Conservation (phyloP, 2,888 invertebrate genomes). For the Scrobipalpa costella region DNA sequence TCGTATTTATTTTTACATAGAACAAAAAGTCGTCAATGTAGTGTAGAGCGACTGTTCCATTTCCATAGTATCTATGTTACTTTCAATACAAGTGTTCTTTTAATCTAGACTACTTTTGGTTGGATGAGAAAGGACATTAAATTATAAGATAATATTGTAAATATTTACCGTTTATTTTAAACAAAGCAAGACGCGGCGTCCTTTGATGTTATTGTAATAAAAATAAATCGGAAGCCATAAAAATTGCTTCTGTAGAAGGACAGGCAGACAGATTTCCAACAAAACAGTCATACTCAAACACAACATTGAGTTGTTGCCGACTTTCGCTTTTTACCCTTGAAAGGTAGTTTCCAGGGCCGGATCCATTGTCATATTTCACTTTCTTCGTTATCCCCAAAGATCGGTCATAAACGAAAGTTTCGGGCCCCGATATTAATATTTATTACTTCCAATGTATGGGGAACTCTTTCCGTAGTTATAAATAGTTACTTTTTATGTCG, state of each 20-base stretch:
- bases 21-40: too few species aligned
- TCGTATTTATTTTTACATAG: too few species aligned
- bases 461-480: slow-evolving; percentile 70
- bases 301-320: slow-evolving; percentile 37
- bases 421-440: slow-evolving; percentile 68
- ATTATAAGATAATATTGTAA: not conserved
- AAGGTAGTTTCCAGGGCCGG: slow-evolving; percentile 46
- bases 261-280: slow-evolving; percentile 16
- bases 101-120: too few species aligned
- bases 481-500: slow-evolving; percentile 71
- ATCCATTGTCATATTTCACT: slow-evolving; percentile 53
- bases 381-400: slow-evolving; percentile 47
- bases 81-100: too few species aligned
- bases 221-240: not conserved
- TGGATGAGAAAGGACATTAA: too few species aligned
- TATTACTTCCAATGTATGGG: slow-evolving; percentile 64
- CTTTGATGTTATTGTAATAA: not conserved
- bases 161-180: not conserved
- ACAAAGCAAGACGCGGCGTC: not conserved
- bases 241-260: not conserved
- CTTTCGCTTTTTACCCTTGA: slow-evolving; percentile 43
- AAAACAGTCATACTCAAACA: slow-evolving; percentile 30
- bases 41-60: too few species aligned
- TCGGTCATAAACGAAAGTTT: slow-evolving; percentile 68
- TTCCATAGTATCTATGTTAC: too few species aligned